These are phyloP conservation scores for Eupeodes latifasciatus DNA, from an alignment of 2,888 invertebrate species.

Conservation along the genomic window DNA sequence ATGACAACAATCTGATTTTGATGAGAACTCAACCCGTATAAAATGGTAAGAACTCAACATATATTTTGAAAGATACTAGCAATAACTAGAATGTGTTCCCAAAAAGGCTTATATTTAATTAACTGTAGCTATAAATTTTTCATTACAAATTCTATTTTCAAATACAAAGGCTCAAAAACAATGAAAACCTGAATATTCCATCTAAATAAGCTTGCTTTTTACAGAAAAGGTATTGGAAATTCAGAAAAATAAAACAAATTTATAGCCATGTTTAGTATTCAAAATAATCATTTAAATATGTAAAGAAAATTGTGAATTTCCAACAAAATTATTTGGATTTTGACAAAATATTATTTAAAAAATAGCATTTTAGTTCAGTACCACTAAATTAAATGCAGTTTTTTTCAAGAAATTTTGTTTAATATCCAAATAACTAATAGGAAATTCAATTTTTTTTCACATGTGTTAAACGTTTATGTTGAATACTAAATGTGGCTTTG, in stretches of 20 bases:
- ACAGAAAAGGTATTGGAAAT: not conserved
- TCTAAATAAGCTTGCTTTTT: not conserved
- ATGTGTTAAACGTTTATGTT: constrained; percentile 16
- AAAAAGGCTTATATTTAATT: constrained; percentile 1
- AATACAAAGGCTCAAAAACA: not conserved
- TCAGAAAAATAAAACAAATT: not conserved
- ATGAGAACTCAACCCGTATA: constrained; percentile 10
- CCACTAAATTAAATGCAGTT: not conserved
- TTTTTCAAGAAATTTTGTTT: constrained; percentile 25
- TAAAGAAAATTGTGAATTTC: constrained; percentile 23
- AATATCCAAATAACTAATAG: constrained; percentile 18
- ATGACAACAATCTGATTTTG: constrained; percentile 1
- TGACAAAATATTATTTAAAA: constrained; percentile 12
- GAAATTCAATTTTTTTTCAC: constrained; percentile 11
- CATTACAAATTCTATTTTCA: constrained; percentile 3
- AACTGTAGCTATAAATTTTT: not conserved
- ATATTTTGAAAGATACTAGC: too few species aligned
- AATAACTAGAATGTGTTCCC: not conserved
- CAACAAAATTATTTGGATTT: constrained; percentile 6
- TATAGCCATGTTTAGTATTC: constrained; percentile 7
- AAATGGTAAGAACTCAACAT: not conserved
- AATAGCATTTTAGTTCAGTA: constrained; percentile 9
- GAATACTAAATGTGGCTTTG: constrained; percentile 18
- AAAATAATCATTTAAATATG: constrained; percentile 22
- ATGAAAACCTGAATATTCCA: constrained; percentile 5